Percentiles rank a stretch among this genome's conserved stretches.
Evolutionary conservation across 1,140 invertebrate species (phyloP).

Genomic region (Nylanderia fulva): DNA sequence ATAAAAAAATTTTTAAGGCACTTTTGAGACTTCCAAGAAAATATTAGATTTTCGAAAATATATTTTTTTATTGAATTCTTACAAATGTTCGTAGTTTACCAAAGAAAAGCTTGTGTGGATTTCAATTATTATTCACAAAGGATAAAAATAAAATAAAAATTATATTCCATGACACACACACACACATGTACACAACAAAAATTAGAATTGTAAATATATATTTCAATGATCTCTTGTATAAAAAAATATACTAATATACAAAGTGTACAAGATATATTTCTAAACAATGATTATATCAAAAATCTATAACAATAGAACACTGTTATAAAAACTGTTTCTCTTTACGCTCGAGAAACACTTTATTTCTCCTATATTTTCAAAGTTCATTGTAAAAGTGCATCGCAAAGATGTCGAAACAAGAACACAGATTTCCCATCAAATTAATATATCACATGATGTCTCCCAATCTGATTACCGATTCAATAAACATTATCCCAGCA

Average conservation of each 20-base stretch:
- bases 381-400: neutral
- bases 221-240: conserved; percentile 12
- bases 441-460: conserved; percentile 7
- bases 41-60: neutral
- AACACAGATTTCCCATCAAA: conserved; percentile 17
- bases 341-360: neutral
- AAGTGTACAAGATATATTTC: conserved; percentile 13
- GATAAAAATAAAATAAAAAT: conserved; percentile 7
- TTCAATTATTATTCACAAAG: neutral
- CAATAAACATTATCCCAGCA: conserved; percentile 23
- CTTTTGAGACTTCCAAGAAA: neutral
- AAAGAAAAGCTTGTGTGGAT: neutral
- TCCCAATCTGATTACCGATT: neutral
- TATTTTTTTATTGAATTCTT: neutral
- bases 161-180: neutral
- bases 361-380: neutral
- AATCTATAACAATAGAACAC: conserved; percentile 6
- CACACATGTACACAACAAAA: no score
- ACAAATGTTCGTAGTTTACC: neutral
- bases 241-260: conserved; percentile 42
- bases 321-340: neutral
- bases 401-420: neutral
- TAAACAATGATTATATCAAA: conserved; percentile 39
- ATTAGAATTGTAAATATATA: conserved; percentile 12
- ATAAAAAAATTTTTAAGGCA: neutral